phyloP scores from a whole-genome alignment of 2,113 vertebrate genomes.

The Nannospalax galili region DNA sequence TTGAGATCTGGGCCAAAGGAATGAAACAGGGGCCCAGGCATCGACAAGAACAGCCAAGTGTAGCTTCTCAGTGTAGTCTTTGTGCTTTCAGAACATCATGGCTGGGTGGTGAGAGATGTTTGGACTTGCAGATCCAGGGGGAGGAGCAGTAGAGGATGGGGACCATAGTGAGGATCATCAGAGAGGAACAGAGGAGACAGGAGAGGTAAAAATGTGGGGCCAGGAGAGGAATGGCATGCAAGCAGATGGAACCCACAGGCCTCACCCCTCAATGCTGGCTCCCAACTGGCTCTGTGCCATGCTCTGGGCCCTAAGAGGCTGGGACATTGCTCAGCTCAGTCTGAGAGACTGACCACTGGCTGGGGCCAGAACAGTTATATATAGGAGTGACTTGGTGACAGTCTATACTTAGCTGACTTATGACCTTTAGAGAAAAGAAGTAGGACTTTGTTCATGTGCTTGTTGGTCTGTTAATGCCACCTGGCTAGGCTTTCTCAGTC shows the following conservation, averaged over 20 bases:
- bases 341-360: conserved; percentile 70
- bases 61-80: neutral
- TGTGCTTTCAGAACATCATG: neutral
- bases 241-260: neutral
- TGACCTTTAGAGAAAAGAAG: conserved; percentile 85
- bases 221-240: neutral
- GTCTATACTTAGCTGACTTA: conserved; percentile 88
- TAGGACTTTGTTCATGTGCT: conserved; percentile 59
- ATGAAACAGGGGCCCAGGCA: rapidly evolving
- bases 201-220: neutral
- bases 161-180: neutral
- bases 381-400: conserved; percentile 84
- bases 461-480: conserved; percentile 8
- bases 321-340: neutral
- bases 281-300: neutral
- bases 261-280: neutral
- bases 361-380: conserved; percentile 75
- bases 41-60: neutral
- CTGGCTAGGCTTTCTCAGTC: neutral
- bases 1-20: neutral
- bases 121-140: neutral
- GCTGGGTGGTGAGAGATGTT: neutral
- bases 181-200: neutral
- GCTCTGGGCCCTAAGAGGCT: neutral
- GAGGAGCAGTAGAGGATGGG: neutral